Evolutionary conservation across 2,113 vertebrate genomes (phyloP).

Genomic region (Dicerorhinus sumatrensis): DNA sequence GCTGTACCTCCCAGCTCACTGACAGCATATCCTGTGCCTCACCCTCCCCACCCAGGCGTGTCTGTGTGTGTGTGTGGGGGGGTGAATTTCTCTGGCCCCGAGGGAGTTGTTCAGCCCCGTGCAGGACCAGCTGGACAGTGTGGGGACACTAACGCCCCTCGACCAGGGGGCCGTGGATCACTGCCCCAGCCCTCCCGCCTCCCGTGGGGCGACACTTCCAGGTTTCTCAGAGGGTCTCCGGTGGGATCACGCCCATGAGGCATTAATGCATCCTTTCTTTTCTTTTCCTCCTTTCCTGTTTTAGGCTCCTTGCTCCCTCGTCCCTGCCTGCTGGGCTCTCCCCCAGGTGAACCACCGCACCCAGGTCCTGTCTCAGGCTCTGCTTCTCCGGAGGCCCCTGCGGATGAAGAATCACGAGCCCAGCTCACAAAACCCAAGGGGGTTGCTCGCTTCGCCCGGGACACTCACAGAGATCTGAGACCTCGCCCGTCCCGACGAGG

Average conservation of each 20-base stretch:
- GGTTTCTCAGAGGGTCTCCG: background rate
- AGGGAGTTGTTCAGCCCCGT: background rate
- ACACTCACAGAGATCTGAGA: background rate
- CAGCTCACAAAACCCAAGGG: background rate
- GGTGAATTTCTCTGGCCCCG: background rate
- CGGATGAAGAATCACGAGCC: background rate
- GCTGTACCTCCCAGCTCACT: background rate
- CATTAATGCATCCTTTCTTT: background rate
- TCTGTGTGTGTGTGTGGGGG: too few species aligned
- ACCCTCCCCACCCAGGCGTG: background rate
- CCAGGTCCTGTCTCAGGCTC: background rate
- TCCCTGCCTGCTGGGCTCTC: background rate
- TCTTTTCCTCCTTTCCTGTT: background rate
- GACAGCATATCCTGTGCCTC: background rate
- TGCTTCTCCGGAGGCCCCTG: background rate
- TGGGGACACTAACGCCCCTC: background rate
- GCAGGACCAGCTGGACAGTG: background rate
- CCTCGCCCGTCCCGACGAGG: accelerated
- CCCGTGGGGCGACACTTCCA: background rate
- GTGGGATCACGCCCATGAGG: accelerated
- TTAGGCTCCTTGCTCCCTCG: background rate
- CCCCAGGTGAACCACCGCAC: background rate
- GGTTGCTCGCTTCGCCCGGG: background rate
- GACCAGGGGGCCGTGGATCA: background rate
- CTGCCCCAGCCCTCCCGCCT: background rate